These are phyloP conservation scores for Drosophila nr. perissopoda DNA, from an alignment of 2,888 invertebrate genomes.

Conservation along the genomic window DNA sequence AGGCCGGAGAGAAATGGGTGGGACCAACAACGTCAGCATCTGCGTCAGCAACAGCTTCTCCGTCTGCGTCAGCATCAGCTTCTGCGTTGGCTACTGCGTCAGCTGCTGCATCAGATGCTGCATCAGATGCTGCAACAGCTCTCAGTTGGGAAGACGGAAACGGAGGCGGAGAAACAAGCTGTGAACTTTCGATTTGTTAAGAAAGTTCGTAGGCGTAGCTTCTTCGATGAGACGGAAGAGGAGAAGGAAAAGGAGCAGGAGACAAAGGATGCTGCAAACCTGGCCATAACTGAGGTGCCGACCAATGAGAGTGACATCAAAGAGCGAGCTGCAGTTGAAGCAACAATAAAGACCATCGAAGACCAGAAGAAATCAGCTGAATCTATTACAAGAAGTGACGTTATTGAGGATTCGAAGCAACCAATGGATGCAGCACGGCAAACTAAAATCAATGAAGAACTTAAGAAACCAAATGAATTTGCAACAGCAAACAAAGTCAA, in stretches of 20 bases:
- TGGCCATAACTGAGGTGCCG: not conserved
- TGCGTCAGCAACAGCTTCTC: conserved; percentile 3
- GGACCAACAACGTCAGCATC: conserved; percentile 19
- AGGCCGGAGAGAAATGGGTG: conserved; percentile 45
- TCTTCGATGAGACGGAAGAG: conserved; percentile 79
- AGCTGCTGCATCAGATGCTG: not conserved
- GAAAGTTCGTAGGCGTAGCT: conserved; percentile 81
- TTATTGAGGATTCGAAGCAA: not conserved
- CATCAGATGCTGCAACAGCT: not conserved
- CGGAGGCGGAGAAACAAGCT: conserved; percentile 10
- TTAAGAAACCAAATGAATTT: not conserved
- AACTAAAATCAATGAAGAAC: not conserved
- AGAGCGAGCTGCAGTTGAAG: not conserved
- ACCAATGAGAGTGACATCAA: not conserved
- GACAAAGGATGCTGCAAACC: not conserved
- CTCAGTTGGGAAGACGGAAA: not conserved
- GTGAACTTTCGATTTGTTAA: conserved; percentile 83
- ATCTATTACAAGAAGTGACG: not conserved
- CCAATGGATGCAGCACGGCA: not conserved
- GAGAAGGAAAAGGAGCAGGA: conserved; percentile 37
- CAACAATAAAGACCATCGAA: not conserved
- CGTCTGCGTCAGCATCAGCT: conserved; percentile 1
- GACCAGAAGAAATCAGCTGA: not conserved
- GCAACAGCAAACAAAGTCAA: not conserved
- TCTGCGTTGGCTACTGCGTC: conserved; percentile 1